Evolutionary conservation across 1,140 invertebrate genomes (phyloP), one percentile per base, ranked within the genome.

Genomic region (Halictus rubicundus): DNA sequence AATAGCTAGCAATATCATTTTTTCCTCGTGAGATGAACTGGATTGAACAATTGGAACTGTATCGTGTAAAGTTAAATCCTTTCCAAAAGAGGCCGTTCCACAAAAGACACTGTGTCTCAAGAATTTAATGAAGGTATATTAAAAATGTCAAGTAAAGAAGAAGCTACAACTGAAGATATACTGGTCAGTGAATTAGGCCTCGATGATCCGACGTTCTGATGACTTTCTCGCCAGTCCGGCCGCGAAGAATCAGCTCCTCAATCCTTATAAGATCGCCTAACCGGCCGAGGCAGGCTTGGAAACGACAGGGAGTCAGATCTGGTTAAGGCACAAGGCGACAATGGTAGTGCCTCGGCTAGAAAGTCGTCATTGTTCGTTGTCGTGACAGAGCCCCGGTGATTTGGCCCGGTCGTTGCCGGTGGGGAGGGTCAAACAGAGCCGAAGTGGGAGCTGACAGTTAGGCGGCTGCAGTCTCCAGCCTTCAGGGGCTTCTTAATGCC

Each of bases 401-500:
- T 70, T 61, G 25, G 60, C 54, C 54, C 5, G 46, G 32, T 85
- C 82, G 75, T 77, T 79, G 71, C 73, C 61, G 23, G 25, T 16
- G 73, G 80, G 82, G 87, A 88, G 86, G 88, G 86, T 89, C 84
- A 86, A 87, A 86, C 82, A 84, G 76, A 76, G 63, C 27, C 81
- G 68, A 68, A 23, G 54, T 78, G 37, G 73, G 16, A 9, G 27
- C n/a, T 57, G 74, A 89, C 90, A 92, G 90, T 92, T 92, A 91
- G 90, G 77, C 82, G 91, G 91, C 87, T 92, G 89, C 91, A 88
- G 87, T 88, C 85, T 81, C 68, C 71, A 78, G 74, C 65, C 80
- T 81, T 83, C 61, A 89, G 84, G 82, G 92, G 91, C 85, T 92
- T 92, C 92, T 87, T 92, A 92, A 92, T 92, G 84, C 91, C 78